Evolutionary conservation across 2,113 vertebrate species (phyloP).

Genomic region (Callorhinus ursinus): DNA sequence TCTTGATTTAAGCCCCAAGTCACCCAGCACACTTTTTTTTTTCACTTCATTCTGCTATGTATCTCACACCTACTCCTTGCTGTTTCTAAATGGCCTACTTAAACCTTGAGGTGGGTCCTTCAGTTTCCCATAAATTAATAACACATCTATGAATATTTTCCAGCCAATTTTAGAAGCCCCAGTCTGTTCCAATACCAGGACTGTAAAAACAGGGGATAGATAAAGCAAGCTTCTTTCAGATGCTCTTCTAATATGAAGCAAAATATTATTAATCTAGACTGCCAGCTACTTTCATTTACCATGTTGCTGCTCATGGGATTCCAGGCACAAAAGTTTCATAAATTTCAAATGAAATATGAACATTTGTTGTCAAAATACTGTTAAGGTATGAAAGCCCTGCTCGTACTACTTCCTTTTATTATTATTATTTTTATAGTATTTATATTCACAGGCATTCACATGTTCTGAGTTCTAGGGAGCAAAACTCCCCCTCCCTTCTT

Average conservation of each 20-base stretch:
- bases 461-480: constrained; percentile 75
- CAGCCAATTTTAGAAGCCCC: constrained; percentile 76
- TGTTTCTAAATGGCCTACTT: constrained; percentile 84
- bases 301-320: constrained; percentile 90
- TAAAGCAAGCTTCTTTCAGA: constrained; percentile 85
- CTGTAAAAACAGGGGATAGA: constrained; percentile 75
- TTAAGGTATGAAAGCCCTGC: constrained; percentile 85
- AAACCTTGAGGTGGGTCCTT: constrained; percentile 83
- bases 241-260: constrained; percentile 83
- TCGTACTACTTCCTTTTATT: constrained; percentile 79
- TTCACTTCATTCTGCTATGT: constrained; percentile 57
- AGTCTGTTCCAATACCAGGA: constrained; percentile 76
- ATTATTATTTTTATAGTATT: constrained; percentile 80
- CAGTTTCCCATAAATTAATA: constrained; percentile 88
- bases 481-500: neutral
- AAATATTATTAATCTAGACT: constrained; percentile 89
- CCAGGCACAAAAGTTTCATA: constrained; percentile 91
- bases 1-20: constrained; percentile 79
- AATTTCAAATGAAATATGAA: constrained; percentile 93
- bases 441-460: constrained; percentile 78
- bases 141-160: constrained; percentile 83
- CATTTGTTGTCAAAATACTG: constrained; percentile 93
- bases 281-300: constrained; percentile 93
- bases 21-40: constrained; percentile 61
- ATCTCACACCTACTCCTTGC: constrained; percentile 72